Evolutionary conservation across 2,113 vertebrate species (phyloP), one percentile per base, ranked within the genome.

Genomic region (Eolophus roseicapilla): DNA sequence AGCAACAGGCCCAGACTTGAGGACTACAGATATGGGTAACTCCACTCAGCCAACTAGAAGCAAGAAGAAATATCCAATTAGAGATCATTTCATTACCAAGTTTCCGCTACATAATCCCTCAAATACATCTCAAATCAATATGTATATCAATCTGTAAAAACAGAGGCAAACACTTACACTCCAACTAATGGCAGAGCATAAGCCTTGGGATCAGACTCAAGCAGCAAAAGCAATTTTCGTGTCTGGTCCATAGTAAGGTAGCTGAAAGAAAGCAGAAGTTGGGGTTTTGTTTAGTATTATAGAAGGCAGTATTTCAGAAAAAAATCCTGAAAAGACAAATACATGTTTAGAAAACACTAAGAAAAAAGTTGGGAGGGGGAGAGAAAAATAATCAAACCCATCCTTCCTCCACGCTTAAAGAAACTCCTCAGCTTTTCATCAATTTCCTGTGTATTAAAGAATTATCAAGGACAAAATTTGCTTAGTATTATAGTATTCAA

Each of bases 191-290:
- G 99, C 65, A 99, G 96, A 71, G 96, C 97, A 94, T 96, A 98
- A 77, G 98, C 98, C 95, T 99, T 99, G 11, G 99, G 99, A 93
- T 99, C 99, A 9, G 99, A 99, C 97, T 99, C 99, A 8, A 99
- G 96, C 86, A 99, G 93, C 70, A 99, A 98, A 41, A 99, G 98
- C 27, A 99, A 95, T 93, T 99, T 99, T 41, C 99, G 97, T 83
- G 98, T 99, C 95, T 99, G 99, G 94, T 99, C 99, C 99, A 99
- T 99, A 46, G 99, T 99, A 94, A 99, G 97, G 90, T 99, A 99
- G 43, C 99, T 99, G 97, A 96, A 96, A 97, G 2, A 95, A 84
- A 96, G 85, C 37, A 97, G 49, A 88, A 92, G 11, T 47, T 59
- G 21, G 11, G 1, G 0, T 11, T 39, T 16, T 13, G 39, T 64